Base-by-base conservation (phyloP, 2,888 invertebrate genomes). In the Agrotis clavis region DNA sequence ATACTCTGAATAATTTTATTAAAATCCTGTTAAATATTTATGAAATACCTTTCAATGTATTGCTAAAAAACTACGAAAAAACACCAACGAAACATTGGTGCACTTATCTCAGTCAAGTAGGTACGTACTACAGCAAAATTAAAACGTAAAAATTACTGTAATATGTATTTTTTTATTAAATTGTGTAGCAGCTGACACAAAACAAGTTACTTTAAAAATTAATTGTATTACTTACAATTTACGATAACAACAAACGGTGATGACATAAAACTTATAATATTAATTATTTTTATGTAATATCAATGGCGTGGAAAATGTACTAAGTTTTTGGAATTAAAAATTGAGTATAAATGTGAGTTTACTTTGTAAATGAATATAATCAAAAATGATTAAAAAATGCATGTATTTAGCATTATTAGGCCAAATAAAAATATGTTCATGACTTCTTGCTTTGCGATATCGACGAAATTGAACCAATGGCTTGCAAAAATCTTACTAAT, bases 351-450 rank as follows among this genome's bases (percentile, higher is more conserved):
- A 50, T 71, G 62, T 65, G 70, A 66, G 74, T 69, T 74, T 66
- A 65, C 59, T 61, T 51, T 50, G 56, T 41, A 54, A 73, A 60
- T 60, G 65, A 66, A 61, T 64, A 66, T 21, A 66, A 74, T 72
- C 69, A 75, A 77, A 81, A 75, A 60, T 79, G 53, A 74, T 71
- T 74, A 69, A 72, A 77, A 67, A 53, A 59, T 74, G 70, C 66
- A 74, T 64, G 65, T 80, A 74, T 64, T 61, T 80, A 77, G 80
- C 83, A 75, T 79, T 75, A 77, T 77, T 75, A 63, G 66, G 69
- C 79, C 79, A 78, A 78, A 79, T 74, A 77, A 74, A 62, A 57
- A 62, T 69, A 16, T 66, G 71, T 68, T 56, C 59, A 60, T 60
- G 30, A 47, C 51, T 65, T 41, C 21, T 63, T 54, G 56, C 35